Conservation (phyloP, 2,888 invertebrate genomes). For the Drosophila kokeensis region DNA sequence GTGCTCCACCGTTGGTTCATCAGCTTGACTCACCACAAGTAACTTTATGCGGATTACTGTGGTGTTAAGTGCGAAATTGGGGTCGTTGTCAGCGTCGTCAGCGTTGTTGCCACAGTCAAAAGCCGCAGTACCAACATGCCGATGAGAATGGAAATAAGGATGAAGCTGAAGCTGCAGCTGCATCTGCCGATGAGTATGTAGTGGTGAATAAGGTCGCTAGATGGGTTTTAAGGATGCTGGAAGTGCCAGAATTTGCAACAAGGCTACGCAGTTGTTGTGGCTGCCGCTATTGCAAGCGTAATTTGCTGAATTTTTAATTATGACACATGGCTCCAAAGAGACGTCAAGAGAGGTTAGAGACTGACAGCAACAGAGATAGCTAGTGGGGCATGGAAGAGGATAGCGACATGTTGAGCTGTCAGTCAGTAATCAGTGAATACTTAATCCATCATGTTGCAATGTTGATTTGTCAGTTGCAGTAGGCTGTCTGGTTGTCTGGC, state of each 20-base stretch:
- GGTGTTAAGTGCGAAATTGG: conserved; percentile 69
- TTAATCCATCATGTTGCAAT: conserved; percentile 61
- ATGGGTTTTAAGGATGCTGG: conserved; percentile 23
- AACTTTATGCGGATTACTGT: conserved; percentile 53
- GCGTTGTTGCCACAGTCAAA: conserved; percentile 19
- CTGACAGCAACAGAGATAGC: conserved; percentile 12
- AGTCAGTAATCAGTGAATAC: conserved; percentile 49
- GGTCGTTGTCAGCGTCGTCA: conserved; percentile 56
- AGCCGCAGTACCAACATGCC: conserved; percentile 8
- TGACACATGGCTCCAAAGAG: conserved; percentile 41
- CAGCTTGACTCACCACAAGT: conserved; percentile 33
- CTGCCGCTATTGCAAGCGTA: conserved; percentile 54
- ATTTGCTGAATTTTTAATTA: conserved; percentile 76
- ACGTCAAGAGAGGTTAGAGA: conserved; percentile 1
- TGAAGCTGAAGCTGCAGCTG: background rate
- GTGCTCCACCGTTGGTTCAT: conserved; percentile 12
- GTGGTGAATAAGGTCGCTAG: background rate
- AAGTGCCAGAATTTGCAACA: conserved; percentile 20
- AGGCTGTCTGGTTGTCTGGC: conserved; percentile 1
- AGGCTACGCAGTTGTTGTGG: conserved; percentile 14
- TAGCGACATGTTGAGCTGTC: conserved; percentile 13
- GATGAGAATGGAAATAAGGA: conserved; percentile 8
- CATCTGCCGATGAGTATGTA: conserved; percentile 2
- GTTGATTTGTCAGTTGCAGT: conserved; percentile 57
- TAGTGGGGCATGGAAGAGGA: background rate